Base-by-base conservation (phyloP, 2,113 vertebrate species). In the Cnemophilus loriae region DNA sequence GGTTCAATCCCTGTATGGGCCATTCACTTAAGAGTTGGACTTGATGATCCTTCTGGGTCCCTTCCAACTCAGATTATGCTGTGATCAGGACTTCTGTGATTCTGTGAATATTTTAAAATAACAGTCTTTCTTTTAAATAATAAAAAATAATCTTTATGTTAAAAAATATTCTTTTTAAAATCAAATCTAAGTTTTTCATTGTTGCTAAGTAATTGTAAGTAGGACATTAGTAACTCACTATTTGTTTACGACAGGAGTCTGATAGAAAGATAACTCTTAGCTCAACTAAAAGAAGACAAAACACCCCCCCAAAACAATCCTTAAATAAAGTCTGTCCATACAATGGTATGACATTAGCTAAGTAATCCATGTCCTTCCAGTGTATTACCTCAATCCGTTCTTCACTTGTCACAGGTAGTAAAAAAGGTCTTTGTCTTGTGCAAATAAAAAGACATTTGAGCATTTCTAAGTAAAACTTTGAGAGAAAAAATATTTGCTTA, bases 401-500 rank as follows among this genome's bases (percentile, higher is more conserved):
- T 80, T 91, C 46, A 39, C 27, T 90, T 94, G 90, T 93, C 85
- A 86, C 50, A 84, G 64, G 42, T 23, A 47, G 53, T 85, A 67
- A 86, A 94, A 91, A 91, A 84, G 78, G 22, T 90, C 90, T 96
- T 94, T 89, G 82, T 92, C 79, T 63, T 81, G 71, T 88, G 56
- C 92, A 97, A 96, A 95, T 84, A 95, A 88, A 94, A 92, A 88
- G 64, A 84, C 90, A 81, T 91, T 93, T 89, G 28, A 91, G 74
- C 79, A 91, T 85, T 92, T 87, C 87, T 73, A 91, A 95, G 91
- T 87, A 71, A 68, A 92, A 87, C 78, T 74, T 68, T 4, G 50
- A 87, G 19, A 91, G 81, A 74, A 73, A 90, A 96, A 96, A 87
- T 96, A 88, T 97, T 96, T 97, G 95, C 92, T 93, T 52, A 57